Evolutionary conservation across 2,888 invertebrate genomes (phyloP).

Genomic region (Rhingia rostrata): DNA sequence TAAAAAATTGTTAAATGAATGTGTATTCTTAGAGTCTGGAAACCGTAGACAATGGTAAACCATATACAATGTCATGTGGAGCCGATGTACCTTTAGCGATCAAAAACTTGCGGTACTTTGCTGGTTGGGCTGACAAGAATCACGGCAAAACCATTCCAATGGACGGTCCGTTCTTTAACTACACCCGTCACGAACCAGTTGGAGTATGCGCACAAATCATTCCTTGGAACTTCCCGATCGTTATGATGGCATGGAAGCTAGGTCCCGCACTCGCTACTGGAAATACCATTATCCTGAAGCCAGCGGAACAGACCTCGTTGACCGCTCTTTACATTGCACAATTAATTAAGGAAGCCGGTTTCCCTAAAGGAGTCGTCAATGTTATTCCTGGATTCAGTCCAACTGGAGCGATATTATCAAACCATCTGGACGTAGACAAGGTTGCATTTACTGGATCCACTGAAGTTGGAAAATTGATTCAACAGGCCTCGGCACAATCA

Average conservation of each 20-base stretch:
- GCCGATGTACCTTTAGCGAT: conserved; percentile 87
- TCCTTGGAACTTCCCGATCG: conserved; percentile 96
- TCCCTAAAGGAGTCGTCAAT: conserved; percentile 96
- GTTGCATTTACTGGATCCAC: conserved; percentile 96
- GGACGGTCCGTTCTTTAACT: conserved; percentile 92
- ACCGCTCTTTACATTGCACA: conserved; percentile 95
- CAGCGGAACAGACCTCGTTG: conserved; percentile 97
- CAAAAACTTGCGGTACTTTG: conserved; percentile 91
- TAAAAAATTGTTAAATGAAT: not conserved
- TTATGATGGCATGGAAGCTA: conserved; percentile 98
- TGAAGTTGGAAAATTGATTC: conserved; percentile 93
- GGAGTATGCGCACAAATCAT: conserved; percentile 97
- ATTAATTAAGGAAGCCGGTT: conserved; percentile 93
- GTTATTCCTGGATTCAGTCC: conserved; percentile 94
- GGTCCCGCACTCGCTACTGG: conserved; percentile 91
- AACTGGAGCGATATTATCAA: conserved; percentile 91
- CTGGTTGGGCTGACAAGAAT: conserved; percentile 97
- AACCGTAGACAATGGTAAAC: conserved; percentile 97
- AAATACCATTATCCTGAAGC: conserved; percentile 93
- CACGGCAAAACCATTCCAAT: conserved; percentile 90
- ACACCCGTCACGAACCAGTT: conserved; percentile 95
- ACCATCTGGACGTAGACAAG: conserved; percentile 91
- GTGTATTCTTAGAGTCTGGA: conserved; percentile 89
- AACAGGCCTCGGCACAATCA: conserved; percentile 88
- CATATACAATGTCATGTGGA: conserved; percentile 88